These are phyloP conservation scores for Leptestheria dahalacensis DNA, from an alignment of 1,140 invertebrate species.

Conservation along the genomic window DNA sequence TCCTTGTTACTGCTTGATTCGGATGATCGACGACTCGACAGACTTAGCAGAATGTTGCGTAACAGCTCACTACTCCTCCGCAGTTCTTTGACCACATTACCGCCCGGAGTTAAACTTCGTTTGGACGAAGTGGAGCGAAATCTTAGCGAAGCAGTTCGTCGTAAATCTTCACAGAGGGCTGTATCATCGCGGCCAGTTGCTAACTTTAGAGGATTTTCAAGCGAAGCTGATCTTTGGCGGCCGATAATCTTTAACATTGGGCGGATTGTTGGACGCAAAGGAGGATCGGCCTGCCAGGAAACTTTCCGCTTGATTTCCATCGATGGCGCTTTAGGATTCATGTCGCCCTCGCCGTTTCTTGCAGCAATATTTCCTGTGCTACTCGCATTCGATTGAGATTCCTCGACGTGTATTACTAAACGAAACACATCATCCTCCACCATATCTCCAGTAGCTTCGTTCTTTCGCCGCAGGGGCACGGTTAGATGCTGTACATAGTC, in stretches of 20 bases:
- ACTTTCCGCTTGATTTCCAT: background rate
- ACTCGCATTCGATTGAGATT: background rate
- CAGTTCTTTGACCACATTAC: conserved; percentile 29
- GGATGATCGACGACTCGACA: conserved; percentile 23
- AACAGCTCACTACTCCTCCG: conserved; percentile 31
- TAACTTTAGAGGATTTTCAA: background rate
- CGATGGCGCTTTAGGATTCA: background rate
- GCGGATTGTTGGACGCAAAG: background rate
- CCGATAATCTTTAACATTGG: conserved; percentile 3
- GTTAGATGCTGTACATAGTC: background rate
- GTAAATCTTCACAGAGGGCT: background rate
- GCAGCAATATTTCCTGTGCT: background rate
- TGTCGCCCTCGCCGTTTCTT: background rate
- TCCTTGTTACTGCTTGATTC: conserved; percentile 11
- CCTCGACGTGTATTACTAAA: conserved; percentile 6
- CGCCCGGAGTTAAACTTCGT: conserved; percentile 16
- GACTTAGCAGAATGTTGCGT: conserved; percentile 29
- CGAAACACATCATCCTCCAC: conserved; percentile 1
- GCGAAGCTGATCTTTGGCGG: conserved; percentile 2
- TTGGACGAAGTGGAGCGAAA: background rate
- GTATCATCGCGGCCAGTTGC: background rate
- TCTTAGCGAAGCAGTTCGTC: background rate
- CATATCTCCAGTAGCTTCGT: background rate
- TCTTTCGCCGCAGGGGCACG: background rate
- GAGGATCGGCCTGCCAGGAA: background rate